Conservation (phyloP, 2,113 vertebrate species). For the Ictalurus punctatus region DNA sequence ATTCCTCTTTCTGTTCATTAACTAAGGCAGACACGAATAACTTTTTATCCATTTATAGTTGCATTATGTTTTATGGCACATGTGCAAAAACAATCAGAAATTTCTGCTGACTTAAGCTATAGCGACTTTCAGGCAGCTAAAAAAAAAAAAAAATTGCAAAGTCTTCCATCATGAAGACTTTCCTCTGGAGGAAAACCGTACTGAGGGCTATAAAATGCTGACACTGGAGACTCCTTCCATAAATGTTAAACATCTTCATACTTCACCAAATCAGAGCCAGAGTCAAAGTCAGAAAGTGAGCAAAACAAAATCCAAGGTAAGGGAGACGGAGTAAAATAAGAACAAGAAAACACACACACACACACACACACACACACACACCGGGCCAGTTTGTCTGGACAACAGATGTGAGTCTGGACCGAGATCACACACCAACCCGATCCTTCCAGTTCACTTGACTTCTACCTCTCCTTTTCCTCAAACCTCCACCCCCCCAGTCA, state of each 20-base stretch:
- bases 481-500: constrained; percentile 6
- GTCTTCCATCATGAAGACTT: not conserved
- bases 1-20: not conserved
- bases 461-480: constrained; percentile 24
- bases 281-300: not conserved
- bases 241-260: not conserved
- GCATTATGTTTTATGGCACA: not conserved
- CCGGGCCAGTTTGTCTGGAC: constrained; percentile 56
- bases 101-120: not conserved
- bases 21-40: not conserved
- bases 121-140: not conserved
- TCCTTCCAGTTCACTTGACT: constrained; percentile 49
- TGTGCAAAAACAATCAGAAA: not conserved
- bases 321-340: constrained; percentile 1
- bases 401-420: constrained; percentile 68
- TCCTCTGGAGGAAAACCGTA: not conserved
- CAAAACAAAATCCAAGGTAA: constrained; percentile 22
- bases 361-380: constrained; percentile 33
- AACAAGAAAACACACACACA: constrained; percentile 17
- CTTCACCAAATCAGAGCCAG: not conserved
- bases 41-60: not conserved
- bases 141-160: not conserved
- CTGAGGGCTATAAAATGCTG: not conserved
- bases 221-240: not conserved
- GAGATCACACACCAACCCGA: constrained; percentile 59